Conservation (phyloP, 2,888 invertebrate genomes). For the Mellilla xanthometata region DNA sequence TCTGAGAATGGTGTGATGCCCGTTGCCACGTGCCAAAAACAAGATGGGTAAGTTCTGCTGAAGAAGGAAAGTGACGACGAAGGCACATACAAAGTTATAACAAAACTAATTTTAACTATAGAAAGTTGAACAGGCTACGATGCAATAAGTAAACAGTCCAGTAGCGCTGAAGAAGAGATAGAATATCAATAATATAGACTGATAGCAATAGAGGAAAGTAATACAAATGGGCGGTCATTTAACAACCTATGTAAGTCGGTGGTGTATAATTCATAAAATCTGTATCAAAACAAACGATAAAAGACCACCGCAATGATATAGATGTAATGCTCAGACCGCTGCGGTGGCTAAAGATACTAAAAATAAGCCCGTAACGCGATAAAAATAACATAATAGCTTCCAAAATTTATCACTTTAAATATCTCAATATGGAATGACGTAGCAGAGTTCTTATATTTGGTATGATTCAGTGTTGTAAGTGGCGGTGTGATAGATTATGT, state of each 20-base stretch:
- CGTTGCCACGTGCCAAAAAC: slow-evolving; percentile 42
- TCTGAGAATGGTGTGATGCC: slow-evolving; percentile 54
- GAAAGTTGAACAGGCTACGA: slow-evolving; percentile 17
- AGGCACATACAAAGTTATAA: too few species aligned
- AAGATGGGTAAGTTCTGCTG: slow-evolving; percentile 32
- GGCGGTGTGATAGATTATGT: slow-evolving; percentile 35
- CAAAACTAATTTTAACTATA: too few species aligned
- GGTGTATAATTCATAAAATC: slow-evolving; percentile 69
- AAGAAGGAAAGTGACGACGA: slow-evolving; percentile 33
- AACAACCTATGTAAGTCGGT: slow-evolving; percentile 58
- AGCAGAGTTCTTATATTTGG: neutral
- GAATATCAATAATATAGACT: slow-evolving; percentile 50
- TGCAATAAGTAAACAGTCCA: slow-evolving; percentile 32
- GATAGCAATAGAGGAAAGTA: slow-evolving; percentile 46
- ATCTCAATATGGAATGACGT: neutral
- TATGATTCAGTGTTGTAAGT: slow-evolving; percentile 11
- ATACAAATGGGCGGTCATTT: slow-evolving; percentile 55
- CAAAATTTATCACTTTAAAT: neutral
- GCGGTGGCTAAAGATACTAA: slow-evolving; percentile 62
- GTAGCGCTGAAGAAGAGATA: slow-evolving; percentile 27
- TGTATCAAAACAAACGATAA: slow-evolving; percentile 61
- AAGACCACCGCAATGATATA: slow-evolving; percentile 72
- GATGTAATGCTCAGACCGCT: slow-evolving; percentile 49
- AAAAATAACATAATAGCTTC: slow-evolving; percentile 1
- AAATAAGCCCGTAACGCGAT: slow-evolving; percentile 43